A percentile compares a stretch with the other conserved stretches of the same genome.
These are phyloP conservation scores for Brachionus rotundiformis DNA, from an alignment of 1,140 invertebrate genomes.

Conservation along the genomic window DNA sequence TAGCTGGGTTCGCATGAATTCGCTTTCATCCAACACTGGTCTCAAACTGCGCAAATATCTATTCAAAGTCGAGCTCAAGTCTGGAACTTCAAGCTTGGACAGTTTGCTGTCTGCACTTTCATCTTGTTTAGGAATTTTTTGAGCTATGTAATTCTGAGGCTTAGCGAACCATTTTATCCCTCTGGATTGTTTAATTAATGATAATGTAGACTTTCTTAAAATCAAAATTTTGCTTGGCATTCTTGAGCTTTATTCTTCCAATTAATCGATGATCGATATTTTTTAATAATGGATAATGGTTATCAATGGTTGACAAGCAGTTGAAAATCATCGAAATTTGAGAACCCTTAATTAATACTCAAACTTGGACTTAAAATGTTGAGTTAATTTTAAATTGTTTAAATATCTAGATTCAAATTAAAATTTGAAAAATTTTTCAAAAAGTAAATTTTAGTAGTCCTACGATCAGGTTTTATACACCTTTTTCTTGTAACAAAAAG, in stretches of 20 bases:
- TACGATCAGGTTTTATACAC: not conserved
- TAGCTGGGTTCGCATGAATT: slow-evolving; percentile 72
- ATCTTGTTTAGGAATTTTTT: not conserved
- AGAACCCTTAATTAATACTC: not conserved
- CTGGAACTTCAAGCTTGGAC: slow-evolving; percentile 87
- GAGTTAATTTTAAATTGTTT: not conserved
- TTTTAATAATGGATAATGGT: not conserved
- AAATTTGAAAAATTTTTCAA: slow-evolving; percentile 15
- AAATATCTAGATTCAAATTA: not conserved
- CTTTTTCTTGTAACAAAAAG: slow-evolving; percentile 3
- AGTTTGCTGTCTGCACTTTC: slow-evolving; percentile 61
- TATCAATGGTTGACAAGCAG: not conserved
- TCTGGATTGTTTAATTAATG: not conserved
- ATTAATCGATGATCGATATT: slow-evolving; percentile 22
- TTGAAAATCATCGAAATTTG: slow-evolving; percentile 40
- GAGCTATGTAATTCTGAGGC: slow-evolving; percentile 20
- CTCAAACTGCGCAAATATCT: slow-evolving; percentile 84
- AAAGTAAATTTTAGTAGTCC: not conserved
- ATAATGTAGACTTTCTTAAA: slow-evolving; percentile 38
- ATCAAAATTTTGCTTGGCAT: not conserved
- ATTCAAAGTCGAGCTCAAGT: slow-evolving; percentile 81
- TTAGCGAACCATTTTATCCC: slow-evolving; percentile 26
- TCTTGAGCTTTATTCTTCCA: slow-evolving; percentile 23
- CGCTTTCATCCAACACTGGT: slow-evolving; percentile 74
- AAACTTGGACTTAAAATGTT: slow-evolving; percentile 10